These are phyloP conservation scores for Eurois occulta DNA, from an alignment of 2,888 invertebrate species.

Conservation along the genomic window DNA sequence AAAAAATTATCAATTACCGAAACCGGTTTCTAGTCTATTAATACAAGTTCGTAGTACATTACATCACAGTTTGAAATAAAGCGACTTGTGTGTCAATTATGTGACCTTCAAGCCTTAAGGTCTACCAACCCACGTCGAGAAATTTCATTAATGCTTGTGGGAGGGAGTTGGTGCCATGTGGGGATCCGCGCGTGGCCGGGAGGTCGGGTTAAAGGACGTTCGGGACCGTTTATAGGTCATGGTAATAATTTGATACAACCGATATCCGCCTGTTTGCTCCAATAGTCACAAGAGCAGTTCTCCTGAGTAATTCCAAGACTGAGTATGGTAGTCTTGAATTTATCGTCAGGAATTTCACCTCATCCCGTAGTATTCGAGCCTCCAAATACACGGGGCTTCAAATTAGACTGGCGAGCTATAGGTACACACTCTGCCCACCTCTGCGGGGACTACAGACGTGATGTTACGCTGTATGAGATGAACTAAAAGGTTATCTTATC, in stretches of 20 bases:
- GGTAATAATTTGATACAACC: neutral
- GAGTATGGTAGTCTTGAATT: neutral
- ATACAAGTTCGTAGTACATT: conserved; percentile 41
- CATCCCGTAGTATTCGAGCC: neutral
- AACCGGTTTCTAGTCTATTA: conserved; percentile 44
- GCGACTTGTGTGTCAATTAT: conserved; percentile 61
- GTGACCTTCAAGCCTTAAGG: conserved; percentile 57
- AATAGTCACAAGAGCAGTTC: neutral
- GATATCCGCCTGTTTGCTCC: neutral
- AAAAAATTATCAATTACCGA: conserved; percentile 44
- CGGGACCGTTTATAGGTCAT: conserved; percentile 28
- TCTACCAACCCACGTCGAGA: conserved; percentile 59
- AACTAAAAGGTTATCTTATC: conserved; percentile 24
- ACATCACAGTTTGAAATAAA: conserved; percentile 58
- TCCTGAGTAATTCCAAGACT: neutral
- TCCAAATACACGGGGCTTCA: neutral
- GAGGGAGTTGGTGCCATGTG: conserved; percentile 42
- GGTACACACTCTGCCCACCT: neutral
- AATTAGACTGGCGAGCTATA: neutral
- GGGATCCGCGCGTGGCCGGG: conserved; percentile 42
- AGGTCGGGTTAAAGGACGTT: conserved; percentile 53
- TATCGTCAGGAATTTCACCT: neutral
- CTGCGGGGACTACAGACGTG: neutral
- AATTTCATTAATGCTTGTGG: conserved; percentile 67
- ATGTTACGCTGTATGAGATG: neutral